Evolutionary conservation across 2,797 vertebrate species (phyloP), one percentile per base, ranked within the genome.

Genomic region (Atherinosoma microstoma): DNA sequence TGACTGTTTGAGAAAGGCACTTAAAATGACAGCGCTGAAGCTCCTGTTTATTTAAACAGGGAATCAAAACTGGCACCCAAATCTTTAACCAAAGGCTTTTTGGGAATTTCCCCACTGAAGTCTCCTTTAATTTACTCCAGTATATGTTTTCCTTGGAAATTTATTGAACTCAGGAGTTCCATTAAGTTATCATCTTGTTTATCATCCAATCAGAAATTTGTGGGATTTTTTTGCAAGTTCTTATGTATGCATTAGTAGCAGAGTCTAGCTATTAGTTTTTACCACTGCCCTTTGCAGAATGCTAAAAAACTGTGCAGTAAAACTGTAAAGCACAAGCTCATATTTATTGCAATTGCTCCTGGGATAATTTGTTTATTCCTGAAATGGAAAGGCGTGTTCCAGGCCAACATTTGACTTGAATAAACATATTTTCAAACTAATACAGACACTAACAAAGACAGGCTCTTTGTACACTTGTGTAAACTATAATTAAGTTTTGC

Each of bases 1-100:
- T 54, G 30, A 51, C 62, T 42, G 10, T 64, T 64, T 20, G 68
- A 71, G 30, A 80, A 83, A 93, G 91, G 92, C 91, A 93, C 88
- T 76, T 77, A 35, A 60, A 68, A 56, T 59, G 38, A 63, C 58
- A 82, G 63, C 36, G 51, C 27, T 34, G 56, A 75, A 4, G 49
- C 47, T 11, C 76, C 67, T 68, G 56, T 29, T 71, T 63, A 61
- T 60, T 57, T 5, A 51, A 47, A 36, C 7, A 18, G 11, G 27
- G 57, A 76, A 40, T 61, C 9, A 61, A 66, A 77, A 9, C 53
- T 29, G 75, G 58, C 60, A 59, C 57, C 38, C 51, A 56, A 51
- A 35, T 62, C 66, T 59, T 72, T 20, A 73, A 32, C 29, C 72
- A 73, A 54, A 71, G 24, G 13, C 27, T 42, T 66, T 49, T 49